phyloP scores from a whole-genome alignment of 2,113 vertebrate species.

The Vombatus ursinus region DNA sequence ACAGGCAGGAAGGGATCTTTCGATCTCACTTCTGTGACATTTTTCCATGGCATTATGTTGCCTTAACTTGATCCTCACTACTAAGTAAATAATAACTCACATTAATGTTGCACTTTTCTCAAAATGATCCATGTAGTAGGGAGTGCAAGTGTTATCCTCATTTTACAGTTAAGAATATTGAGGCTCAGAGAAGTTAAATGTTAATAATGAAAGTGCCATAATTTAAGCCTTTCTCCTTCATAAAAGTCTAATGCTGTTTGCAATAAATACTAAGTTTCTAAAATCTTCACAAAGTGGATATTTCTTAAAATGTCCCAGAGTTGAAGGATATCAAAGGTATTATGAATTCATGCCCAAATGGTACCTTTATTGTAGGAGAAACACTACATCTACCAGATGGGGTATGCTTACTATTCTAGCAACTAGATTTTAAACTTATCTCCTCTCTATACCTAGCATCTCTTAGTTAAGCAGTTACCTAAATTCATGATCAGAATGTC shows the following conservation, averaged over 20 bases:
- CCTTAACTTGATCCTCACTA: background rate
- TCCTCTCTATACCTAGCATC: background rate
- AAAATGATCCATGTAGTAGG: background rate
- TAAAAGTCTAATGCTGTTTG: background rate
- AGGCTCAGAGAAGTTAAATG: background rate
- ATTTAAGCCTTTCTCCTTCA: background rate
- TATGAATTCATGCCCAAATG: background rate
- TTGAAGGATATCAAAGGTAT: background rate
- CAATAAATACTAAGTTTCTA: background rate
- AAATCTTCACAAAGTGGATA: background rate
- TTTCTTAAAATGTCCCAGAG: background rate
- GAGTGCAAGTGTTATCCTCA: background rate
- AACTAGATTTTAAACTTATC: background rate
- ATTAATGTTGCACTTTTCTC: background rate
- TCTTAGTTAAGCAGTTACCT: no score
- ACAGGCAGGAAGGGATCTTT: background rate
- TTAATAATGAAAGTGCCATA: no score
- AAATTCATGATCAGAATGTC: background rate
- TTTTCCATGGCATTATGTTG: background rate
- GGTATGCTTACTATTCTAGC: background rate
- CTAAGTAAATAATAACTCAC: background rate
- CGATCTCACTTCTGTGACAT: background rate
- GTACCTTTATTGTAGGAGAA: background rate
- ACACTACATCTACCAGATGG: background rate
- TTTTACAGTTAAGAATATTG: background rate